These are phyloP conservation scores for Chlorodrepanis virens DNA, from an alignment of 2,113 vertebrate genomes.

Conservation along the genomic window DNA sequence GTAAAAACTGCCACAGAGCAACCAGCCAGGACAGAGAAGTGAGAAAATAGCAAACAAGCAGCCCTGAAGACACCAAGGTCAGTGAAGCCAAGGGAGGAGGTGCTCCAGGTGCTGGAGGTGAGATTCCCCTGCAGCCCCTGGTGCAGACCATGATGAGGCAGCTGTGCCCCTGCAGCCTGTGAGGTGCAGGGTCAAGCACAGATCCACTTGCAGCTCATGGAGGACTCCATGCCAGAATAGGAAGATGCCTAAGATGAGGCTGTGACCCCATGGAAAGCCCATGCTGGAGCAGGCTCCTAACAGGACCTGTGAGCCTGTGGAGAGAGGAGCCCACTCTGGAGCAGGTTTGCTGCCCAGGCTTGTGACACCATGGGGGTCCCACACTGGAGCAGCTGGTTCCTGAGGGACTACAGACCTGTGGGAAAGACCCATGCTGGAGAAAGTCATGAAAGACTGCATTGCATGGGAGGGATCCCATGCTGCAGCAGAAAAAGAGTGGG, in stretches of 20 bases:
- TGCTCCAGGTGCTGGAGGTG: rapidly evolving
- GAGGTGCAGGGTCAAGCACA: not conserved
- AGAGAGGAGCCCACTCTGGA: rapidly evolving
- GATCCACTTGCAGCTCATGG: not conserved
- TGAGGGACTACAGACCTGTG: not conserved
- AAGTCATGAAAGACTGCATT: not conserved
- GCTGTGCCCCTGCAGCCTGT: rapidly evolving
- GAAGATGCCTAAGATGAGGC: not conserved
- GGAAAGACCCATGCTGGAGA: rapidly evolving
- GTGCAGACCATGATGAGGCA: not conserved
- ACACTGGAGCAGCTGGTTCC: rapidly evolving
- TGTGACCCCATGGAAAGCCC: rapidly evolving
- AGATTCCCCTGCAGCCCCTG: not conserved
- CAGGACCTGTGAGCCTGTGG: rapidly evolving
- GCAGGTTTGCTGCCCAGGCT: not conserved
- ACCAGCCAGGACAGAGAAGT: not conserved
- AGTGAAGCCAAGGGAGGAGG: not conserved
- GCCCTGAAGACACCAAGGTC: not conserved
- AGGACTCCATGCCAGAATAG: rapidly evolving
- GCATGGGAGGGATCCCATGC: rapidly evolving
- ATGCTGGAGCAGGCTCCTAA: rapidly evolving
- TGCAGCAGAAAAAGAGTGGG: not conserved
- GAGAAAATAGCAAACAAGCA: not conserved
- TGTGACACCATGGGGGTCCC: rapidly evolving
- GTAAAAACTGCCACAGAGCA: not conserved